Percentiles rank a stretch among this genome's conserved stretches.
Evolutionary conservation across 1,140 invertebrate genomes (phyloP).

Genomic region (Radopholus similis): DNA sequence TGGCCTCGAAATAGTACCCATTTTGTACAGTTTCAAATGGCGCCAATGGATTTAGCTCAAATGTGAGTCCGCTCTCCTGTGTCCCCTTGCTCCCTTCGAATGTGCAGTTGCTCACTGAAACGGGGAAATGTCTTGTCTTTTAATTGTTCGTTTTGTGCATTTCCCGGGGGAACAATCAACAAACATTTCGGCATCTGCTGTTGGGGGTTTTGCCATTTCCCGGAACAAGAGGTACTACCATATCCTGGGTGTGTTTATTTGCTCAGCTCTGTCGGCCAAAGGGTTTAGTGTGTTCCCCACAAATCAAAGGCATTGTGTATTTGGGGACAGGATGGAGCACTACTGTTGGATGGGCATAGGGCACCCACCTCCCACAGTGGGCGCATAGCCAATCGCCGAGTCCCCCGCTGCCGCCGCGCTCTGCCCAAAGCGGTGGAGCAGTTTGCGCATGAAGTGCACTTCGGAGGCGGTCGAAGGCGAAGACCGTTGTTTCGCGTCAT

Average conservation of each 20-base stretch:
- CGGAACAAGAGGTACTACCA: too few relatives aligned
- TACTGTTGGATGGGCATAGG: background rate
- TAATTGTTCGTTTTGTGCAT: background rate
- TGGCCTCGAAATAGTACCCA: too few relatives aligned
- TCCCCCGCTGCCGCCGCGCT: background rate
- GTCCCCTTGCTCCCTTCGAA: background rate
- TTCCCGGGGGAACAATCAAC: background rate
- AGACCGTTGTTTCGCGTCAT: too few relatives aligned
- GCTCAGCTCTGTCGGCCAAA: too few relatives aligned
- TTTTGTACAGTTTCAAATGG: background rate
- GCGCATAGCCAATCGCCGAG: background rate
- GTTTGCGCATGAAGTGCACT: background rate
- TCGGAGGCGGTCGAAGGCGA: too few relatives aligned
- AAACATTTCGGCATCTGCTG: background rate
- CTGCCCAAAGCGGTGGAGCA: background rate
- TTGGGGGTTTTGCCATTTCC: background rate
- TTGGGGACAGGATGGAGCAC: background rate
- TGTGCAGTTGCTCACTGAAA: background rate
- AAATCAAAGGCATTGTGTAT: background rate
- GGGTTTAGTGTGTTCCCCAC: background rate
- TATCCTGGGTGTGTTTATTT: too few relatives aligned
- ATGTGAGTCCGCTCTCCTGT: background rate
- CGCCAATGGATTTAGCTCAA: background rate
- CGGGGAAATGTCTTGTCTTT: background rate
- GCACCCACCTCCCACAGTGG: background rate